Conservation (phyloP, 2,888 invertebrate species). For the Metalampra italica region DNA sequence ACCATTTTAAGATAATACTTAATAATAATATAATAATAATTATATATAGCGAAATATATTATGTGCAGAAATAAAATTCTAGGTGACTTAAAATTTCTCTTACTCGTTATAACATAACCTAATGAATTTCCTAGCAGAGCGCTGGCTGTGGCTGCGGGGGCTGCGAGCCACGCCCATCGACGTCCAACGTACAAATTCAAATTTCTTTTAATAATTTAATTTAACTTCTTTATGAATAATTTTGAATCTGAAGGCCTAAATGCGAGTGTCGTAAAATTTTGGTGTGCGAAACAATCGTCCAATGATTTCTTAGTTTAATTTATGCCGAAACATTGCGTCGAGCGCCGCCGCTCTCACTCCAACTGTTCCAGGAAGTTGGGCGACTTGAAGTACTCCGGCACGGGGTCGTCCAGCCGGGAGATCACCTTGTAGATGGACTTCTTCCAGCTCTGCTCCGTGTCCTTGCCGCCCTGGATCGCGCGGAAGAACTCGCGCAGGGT, state of each 20-base stretch:
- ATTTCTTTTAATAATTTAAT: conserved; percentile 68
- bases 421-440: conserved; percentile 99
- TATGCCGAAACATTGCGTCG: conserved; percentile 59
- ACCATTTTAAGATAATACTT: conserved; percentile 78
- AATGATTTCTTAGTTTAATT: conserved; percentile 50
- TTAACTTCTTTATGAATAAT: conserved; percentile 76
- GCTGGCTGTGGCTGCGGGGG: conserved; percentile 35
- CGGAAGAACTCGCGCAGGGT: conserved; percentile 99
- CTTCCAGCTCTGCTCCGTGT: conserved; percentile 99
- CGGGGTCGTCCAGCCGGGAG: conserved; percentile 98
- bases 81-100: conserved; percentile 79
- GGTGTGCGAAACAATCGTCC: conserved; percentile 77
- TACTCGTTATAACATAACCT: conserved; percentile 70
- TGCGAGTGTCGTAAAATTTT: conserved; percentile 82
- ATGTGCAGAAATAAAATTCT: conserved; percentile 80
- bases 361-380: conserved; percentile 99
- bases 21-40: conserved; percentile 78
- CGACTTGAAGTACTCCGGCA: conserved; percentile 99
- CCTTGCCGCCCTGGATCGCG: conserved; percentile 97
- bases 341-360: conserved; percentile 81
- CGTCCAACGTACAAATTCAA: conserved; percentile 70
- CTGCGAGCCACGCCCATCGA: conserved; percentile 46
- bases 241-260: conserved; percentile 83
- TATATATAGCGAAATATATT: conserved; percentile 79
- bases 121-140: conserved; percentile 75